Percentiles rank a stretch among this genome's conserved stretches.
Evolutionary conservation across 2,797 vertebrate species (phyloP).

Genomic region (Heterohyrax brucei): DNA sequence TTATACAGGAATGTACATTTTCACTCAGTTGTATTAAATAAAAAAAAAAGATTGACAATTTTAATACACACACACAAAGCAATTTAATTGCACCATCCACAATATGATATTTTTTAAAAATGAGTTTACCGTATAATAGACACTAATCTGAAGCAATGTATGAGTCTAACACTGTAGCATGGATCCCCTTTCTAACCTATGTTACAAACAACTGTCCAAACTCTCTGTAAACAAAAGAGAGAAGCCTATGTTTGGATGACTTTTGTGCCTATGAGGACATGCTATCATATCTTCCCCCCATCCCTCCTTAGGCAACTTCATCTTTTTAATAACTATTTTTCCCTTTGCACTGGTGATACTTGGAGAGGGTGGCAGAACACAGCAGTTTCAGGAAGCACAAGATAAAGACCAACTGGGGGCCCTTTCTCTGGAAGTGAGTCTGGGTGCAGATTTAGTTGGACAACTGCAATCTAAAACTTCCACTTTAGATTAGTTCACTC

Average conservation of each 20-base stretch:
- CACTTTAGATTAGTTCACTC: neutral
- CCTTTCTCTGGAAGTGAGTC: neutral
- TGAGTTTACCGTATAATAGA: constrained; percentile 61
- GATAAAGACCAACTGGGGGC: too few relatives aligned
- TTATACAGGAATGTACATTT: too few relatives aligned
- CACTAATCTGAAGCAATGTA: constrained; percentile 28
- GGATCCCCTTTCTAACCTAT: neutral
- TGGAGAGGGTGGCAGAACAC: neutral
- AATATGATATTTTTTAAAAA: constrained; percentile 57
- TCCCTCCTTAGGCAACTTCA: neutral
- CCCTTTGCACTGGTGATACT: neutral
- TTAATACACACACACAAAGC: constrained; percentile 18
- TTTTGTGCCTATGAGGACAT: neutral
- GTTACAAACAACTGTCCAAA: too few relatives aligned
- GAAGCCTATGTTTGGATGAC: neutral
- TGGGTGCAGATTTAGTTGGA: neutral
- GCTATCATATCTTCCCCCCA: neutral
- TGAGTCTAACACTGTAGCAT: neutral
- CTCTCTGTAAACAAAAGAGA: neutral
- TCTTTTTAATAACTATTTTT: neutral
- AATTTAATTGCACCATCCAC: constrained; percentile 68
- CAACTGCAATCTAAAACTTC: neutral
- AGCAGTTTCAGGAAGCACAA: neutral
- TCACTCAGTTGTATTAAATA: too few relatives aligned
- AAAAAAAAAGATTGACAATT: constrained; percentile 26